These are phyloP conservation scores for Archocentrus centrarchus DNA, from an alignment of 2,113 vertebrate genomes.

Conservation along the genomic window DNA sequence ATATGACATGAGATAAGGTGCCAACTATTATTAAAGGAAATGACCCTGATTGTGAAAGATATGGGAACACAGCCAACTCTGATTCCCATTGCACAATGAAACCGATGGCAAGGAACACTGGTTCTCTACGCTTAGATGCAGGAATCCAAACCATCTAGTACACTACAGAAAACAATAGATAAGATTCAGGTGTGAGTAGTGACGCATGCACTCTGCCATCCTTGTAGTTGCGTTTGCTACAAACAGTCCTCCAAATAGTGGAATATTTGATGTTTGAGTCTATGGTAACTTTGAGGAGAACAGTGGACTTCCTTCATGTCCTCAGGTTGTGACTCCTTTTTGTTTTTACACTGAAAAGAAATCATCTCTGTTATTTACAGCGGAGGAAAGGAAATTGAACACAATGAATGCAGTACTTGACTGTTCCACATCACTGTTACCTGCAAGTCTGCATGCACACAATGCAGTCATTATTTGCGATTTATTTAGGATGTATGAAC, in stretches of 20 bases:
- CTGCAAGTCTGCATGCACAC: neutral
- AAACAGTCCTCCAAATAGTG: slow-evolving; percentile 48
- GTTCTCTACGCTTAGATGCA: neutral
- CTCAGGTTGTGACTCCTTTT: neutral
- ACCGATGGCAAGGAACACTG: neutral
- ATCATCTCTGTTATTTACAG: slow-evolving; percentile 3
- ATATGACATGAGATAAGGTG: neutral
- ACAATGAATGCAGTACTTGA: neutral
- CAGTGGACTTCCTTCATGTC: slow-evolving; percentile 11
- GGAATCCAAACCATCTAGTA: slow-evolving; percentile 50
- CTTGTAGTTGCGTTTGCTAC: slow-evolving; percentile 49
- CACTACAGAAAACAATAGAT: slow-evolving; percentile 36
- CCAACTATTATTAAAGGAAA: neutral
- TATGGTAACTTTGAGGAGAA: slow-evolving; percentile 26
- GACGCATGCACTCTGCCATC: slow-evolving; percentile 17
- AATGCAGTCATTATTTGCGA: neutral
- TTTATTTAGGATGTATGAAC: neutral
- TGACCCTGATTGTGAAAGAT: neutral
- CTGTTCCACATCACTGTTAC: neutral
- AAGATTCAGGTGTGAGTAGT: slow-evolving; percentile 10
- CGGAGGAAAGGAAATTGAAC: neutral
- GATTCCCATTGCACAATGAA: neutral
- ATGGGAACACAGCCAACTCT: neutral
- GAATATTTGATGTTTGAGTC: slow-evolving; percentile 35
- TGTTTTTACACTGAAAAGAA: slow-evolving; percentile 35